Conservation (phyloP, 2,888 invertebrate genomes). For the Epicampocera succincta region DNA sequence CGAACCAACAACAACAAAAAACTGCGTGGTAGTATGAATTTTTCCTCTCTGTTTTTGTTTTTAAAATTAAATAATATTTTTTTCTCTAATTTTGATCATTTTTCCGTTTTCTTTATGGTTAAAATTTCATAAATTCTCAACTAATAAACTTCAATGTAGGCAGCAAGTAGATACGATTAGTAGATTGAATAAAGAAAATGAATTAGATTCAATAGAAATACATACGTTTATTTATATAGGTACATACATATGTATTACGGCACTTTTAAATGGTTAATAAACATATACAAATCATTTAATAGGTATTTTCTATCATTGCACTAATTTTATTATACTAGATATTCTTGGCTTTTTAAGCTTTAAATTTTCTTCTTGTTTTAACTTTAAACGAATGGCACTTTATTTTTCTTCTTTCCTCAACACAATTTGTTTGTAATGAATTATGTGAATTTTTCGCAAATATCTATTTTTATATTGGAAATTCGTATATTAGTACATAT, state of each 20-base stretch:
- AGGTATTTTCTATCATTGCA: conserved; percentile 47
- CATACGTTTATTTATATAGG: no score
- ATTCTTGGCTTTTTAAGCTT: background rate
- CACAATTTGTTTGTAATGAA: conserved; percentile 46
- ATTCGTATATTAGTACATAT: background rate
- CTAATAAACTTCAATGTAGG: conserved; percentile 45
- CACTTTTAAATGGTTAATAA: conserved; percentile 36
- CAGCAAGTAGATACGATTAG: conserved; percentile 40
- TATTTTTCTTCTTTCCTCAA: conserved; percentile 12
- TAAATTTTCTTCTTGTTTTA: background rate
- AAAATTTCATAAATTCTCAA: conserved; percentile 14
- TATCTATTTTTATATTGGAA: conserved; percentile 37
- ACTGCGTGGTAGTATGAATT: conserved; percentile 67
- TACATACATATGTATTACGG: conserved; percentile 7
- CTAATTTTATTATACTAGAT: conserved; percentile 26
- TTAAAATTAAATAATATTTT: conserved; percentile 32
- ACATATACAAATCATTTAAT: no score
- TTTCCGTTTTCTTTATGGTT: conserved; percentile 7
- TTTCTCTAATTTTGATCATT: conserved; percentile 30
- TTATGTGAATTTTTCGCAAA: conserved; percentile 21
- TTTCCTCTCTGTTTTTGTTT: conserved; percentile 48
- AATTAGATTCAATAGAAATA: conserved; percentile 44
- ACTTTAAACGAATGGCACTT: background rate
- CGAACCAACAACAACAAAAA: conserved; percentile 21
- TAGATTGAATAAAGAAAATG: conserved; percentile 6